phyloP scores from a whole-genome alignment of 1,140 invertebrate species.

The Drosophila lini region DNA sequence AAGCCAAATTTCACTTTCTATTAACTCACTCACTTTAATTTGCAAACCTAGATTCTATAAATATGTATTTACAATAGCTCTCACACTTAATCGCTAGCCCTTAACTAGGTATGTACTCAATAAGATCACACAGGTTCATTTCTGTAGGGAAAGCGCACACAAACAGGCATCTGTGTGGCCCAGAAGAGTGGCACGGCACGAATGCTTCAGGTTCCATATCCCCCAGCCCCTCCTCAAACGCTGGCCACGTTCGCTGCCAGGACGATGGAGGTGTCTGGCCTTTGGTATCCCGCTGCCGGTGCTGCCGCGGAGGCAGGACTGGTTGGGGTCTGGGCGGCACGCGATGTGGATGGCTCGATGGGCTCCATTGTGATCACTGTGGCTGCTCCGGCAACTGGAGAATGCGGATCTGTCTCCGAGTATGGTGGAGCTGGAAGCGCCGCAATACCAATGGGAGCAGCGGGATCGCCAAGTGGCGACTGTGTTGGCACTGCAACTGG shows the following conservation, averaged over 20 bases:
- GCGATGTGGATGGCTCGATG: slow-evolving; percentile 64
- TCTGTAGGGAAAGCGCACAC: slow-evolving; percentile 55
- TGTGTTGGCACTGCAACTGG: not conserved
- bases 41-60: slow-evolving; percentile 63
- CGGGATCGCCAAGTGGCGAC: slow-evolving; percentile 12
- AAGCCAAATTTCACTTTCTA: not conserved
- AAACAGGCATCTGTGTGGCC: slow-evolving; percentile 58
- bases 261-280: not conserved
- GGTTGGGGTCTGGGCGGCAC: slow-evolving; percentile 60
- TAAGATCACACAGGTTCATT: slow-evolving; percentile 78
- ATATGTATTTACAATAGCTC: slow-evolving; percentile 69
- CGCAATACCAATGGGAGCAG: slow-evolving; percentile 54
- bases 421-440: slow-evolving; percentile 75
- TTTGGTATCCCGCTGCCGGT: not conserved
- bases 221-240: not conserved
- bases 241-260: not conserved
- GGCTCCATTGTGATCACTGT: slow-evolving; percentile 42
- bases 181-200: slow-evolving; percentile 64
- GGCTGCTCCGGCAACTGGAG: not conserved
- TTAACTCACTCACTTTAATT: slow-evolving; percentile 46
- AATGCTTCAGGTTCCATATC: slow-evolving; percentile 42
- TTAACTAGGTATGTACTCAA: slow-evolving; percentile 60
- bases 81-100: slow-evolving; percentile 47
- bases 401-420: slow-evolving; percentile 61
- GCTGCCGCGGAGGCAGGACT: slow-evolving; percentile 15